Conservation (phyloP, 2,888 invertebrate species). For the Tortrix viridana region DNA sequence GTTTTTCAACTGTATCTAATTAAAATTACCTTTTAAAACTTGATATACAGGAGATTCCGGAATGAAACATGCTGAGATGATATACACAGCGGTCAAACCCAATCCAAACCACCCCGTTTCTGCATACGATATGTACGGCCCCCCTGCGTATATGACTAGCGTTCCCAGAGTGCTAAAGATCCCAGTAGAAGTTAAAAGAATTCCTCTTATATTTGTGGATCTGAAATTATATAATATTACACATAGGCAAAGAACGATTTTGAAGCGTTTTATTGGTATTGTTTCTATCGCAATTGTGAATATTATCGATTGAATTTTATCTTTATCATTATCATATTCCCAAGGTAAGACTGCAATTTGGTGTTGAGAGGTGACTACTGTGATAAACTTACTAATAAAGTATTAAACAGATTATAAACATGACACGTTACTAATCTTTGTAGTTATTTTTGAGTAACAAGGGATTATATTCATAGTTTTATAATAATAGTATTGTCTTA, state of each 20-base stretch:
- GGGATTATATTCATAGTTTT: no score
- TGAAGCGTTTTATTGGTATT: background rate
- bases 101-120: conserved; percentile 46
- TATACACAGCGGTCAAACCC: conserved; percentile 42
- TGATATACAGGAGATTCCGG: conserved; percentile 59
- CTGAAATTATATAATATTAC: conserved; percentile 46
- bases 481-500: no score
- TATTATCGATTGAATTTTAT: no score
- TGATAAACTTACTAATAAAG: no score
- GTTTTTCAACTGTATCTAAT: background rate
- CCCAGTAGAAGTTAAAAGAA: conserved; percentile 50
- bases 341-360: no score
- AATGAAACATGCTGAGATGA: conserved; percentile 44
- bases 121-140: conserved; percentile 50
- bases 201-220: conserved; percentile 56
- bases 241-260: no score
- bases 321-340: no score
- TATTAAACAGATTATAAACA: no score
- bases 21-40: conserved; percentile 49
- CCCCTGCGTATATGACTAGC: conserved; percentile 47
- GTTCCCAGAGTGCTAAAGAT: conserved; percentile 50
- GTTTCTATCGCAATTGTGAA: background rate
- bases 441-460: no score
- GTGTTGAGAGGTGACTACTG: no score
- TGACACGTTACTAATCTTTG: no score